Percentiles rank a stretch among this genome's conserved stretches.
Evolutionary conservation across 2,888 invertebrate genomes (phyloP).

Genomic region (Trissolcus japonicus): DNA sequence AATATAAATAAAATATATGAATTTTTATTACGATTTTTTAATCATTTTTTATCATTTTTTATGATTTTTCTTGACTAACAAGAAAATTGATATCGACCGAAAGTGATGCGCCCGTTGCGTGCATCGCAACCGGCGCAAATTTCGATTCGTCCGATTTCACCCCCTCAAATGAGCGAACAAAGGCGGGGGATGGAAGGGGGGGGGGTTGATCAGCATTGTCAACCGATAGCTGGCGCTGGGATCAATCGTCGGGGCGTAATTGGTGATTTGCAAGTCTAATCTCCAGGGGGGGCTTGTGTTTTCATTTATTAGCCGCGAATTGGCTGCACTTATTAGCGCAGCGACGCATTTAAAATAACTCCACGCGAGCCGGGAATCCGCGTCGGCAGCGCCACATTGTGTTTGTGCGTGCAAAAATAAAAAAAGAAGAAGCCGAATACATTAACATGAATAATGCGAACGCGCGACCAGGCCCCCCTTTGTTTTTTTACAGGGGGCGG

Average conservation of each 20-base stretch:
- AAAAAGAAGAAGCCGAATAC: conserved; percentile 29
- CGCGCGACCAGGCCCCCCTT: conserved; percentile 30
- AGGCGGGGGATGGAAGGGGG: not conserved
- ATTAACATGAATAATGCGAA: conserved; percentile 34
- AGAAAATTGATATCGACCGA: conserved; percentile 2
- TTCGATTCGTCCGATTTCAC: conserved; percentile 12
- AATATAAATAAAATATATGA: too few species aligned
- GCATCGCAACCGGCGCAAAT: conserved; percentile 1
- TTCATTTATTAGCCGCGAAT: conserved; percentile 71
- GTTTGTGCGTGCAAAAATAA: conserved; percentile 1
- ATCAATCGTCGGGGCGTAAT: conserved; percentile 61
- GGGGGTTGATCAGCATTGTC: conserved; percentile 12
- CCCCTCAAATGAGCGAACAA: not conserved
- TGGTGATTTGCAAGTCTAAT: conserved; percentile 73
- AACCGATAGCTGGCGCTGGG: conserved; percentile 25
- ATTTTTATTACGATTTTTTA: too few species aligned
- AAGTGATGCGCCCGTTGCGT: not conserved
- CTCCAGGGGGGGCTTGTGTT: conserved; percentile 61
- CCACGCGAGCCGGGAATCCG: conserved; percentile 24
- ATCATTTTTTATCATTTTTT: too few species aligned
- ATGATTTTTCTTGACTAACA: too few species aligned
- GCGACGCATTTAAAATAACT: conserved; percentile 63
- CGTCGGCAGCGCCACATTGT: conserved; percentile 15
- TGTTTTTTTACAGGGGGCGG: conserved; percentile 20
- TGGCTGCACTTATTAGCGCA: conserved; percentile 67